Evolutionary conservation across 92 coral and sea anemone species (phyloP), one percentile per base, ranked within the genome.

Genomic region (Phenganax subtilis): DNA sequence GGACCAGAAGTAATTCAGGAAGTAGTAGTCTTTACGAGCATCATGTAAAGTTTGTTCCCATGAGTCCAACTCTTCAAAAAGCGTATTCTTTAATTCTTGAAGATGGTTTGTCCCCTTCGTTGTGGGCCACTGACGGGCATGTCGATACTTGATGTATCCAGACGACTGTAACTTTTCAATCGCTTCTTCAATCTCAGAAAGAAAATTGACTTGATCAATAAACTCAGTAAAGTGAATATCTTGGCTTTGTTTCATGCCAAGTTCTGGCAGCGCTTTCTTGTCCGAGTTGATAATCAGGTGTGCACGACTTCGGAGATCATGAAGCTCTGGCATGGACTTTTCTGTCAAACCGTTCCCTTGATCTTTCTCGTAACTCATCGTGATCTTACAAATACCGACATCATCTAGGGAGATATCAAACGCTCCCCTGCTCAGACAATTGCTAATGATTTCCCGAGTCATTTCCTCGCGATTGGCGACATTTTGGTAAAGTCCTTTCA

Each of bases 381-480:
- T 84, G 30, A 88, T 89, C 12, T 88, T 85, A 57, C 81, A 78
- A 9, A 72, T 76, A 11, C 90, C 86, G 82, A 82, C 80, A 0
- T 77, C 28, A 10, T 72, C 71, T 29, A 85, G 30, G 12, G 81
- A 84, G 59, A 89, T 57, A 70, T 81, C 82, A 69, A 80, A 87
- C 16, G 44, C 54, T 10, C 92, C 92, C 54, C 58, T 82, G 6
- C 15, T 68, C 9, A 89, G 87, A 12, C 88, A 82, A 69, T 82
- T 93, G 20, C 67, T 79, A 52, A 93, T 91, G 29, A 89, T 89
- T 65, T 87, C 93, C 81, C 89, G 89, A 17, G 97, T 93, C 90
- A 91, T 76, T 67, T 93, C 97, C 2, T 91, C 96, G 57, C 97
- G 92, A 81, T 93, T 91, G 20, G 97, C 92, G 59, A 91, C 87